phyloP scores from a whole-genome alignment of 2,797 vertebrate species.

The Cyprinella venusta region DNA sequence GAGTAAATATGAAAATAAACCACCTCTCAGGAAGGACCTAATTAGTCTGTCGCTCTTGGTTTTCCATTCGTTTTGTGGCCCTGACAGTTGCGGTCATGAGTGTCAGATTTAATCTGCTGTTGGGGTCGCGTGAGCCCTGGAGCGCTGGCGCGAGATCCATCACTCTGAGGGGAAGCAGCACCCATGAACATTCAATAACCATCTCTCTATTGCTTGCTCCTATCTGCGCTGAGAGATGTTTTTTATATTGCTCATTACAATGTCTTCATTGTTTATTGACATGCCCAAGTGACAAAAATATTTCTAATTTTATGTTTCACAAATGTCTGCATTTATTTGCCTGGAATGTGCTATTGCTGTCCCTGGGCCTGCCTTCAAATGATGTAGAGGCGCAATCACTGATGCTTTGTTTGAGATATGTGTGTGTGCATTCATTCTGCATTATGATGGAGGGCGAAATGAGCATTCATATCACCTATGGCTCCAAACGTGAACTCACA shows the following conservation, averaged over 20 bases:
- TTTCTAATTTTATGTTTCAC: constrained; percentile 62
- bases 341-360: constrained; percentile 70
- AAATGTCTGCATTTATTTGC: constrained; percentile 69
- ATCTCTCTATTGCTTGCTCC: constrained; percentile 52
- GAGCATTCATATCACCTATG: constrained; percentile 58
- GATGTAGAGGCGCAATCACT: constrained; percentile 61
- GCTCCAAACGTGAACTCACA: constrained; percentile 15
- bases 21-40: constrained; percentile 72
- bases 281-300: constrained; percentile 59
- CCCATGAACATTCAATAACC: constrained; percentile 75
- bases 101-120: constrained; percentile 78
- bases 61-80: constrained; percentile 63
- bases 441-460: constrained; percentile 49
- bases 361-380: constrained; percentile 59
- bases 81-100: constrained; percentile 76
- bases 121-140: constrained; percentile 71
- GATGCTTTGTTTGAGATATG: constrained; percentile 63
- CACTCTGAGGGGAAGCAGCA: constrained; percentile 68
- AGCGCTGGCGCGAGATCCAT: constrained; percentile 72
- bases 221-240: constrained; percentile 69
- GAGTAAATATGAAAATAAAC: constrained; percentile 81
- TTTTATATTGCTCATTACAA: constrained; percentile 71
- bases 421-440: constrained; percentile 67
- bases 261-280: constrained; percentile 69
- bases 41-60: constrained; percentile 77